Evolutionary conservation across 2,888 invertebrate genomes (phyloP).

Genomic region (Nomada ruficornis): DNA sequence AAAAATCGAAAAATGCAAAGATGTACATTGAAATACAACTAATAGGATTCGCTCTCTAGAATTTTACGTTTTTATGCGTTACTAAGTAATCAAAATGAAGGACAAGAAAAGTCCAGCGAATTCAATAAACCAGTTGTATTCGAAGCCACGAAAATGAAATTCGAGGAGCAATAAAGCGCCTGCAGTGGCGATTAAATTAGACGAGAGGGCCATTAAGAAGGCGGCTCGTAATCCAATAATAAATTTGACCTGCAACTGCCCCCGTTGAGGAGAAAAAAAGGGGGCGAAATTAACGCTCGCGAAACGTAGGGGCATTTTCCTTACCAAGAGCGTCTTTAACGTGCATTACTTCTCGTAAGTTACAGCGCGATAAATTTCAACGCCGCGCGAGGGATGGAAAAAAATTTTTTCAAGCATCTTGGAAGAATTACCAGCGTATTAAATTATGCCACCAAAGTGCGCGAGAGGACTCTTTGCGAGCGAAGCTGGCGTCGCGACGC

Average conservation of each 20-base stretch:
- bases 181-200: conserved; percentile 21
- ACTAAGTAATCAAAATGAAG: too few relatives aligned
- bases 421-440: conserved; percentile 51
- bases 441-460: conserved; percentile 38
- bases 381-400: background rate
- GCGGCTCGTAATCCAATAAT: conserved; percentile 44
- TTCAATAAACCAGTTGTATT: background rate
- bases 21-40: too few relatives aligned
- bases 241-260: conserved; percentile 37
- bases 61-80: too few relatives aligned
- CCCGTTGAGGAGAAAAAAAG: background rate
- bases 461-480: too few relatives aligned
- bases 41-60: too few relatives aligned
- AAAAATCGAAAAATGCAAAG: too few relatives aligned
- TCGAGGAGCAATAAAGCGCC: conserved; percentile 7
- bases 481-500: too few relatives aligned
- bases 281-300: conserved; percentile 43
- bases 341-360: conserved; percentile 53
- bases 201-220: conserved; percentile 35
- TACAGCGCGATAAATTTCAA: conserved; percentile 57
- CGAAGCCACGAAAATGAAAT: background rate
- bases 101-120: too few relatives aligned
- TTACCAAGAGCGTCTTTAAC: conserved; percentile 50
- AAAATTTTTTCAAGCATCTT: conserved; percentile 49
- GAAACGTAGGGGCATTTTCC: conserved; percentile 48